These are phyloP conservation scores for Echinometra lucunter DNA, from an alignment of 53 echinoderm and acorn worm species.

Conservation along the genomic window DNA sequence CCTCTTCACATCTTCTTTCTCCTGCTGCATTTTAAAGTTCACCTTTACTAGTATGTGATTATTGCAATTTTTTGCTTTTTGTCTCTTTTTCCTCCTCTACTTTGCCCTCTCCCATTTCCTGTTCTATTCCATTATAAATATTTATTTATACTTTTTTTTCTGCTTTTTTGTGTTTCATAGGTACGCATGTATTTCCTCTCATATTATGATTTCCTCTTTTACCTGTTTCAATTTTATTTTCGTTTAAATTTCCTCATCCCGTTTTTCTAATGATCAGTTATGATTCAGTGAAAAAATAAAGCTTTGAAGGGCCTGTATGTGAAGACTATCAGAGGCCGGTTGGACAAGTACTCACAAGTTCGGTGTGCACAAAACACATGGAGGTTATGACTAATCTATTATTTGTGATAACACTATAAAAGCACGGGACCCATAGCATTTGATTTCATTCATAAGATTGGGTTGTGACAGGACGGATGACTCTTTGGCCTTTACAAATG, in stretches of 20 bases:
- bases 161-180: not conserved
- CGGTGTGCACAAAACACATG: constrained; percentile 19
- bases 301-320: not conserved
- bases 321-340: constrained; percentile 45
- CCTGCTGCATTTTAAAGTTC: no score
- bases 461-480: not conserved
- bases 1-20: no score
- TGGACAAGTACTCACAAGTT: not conserved
- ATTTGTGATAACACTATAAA: constrained; percentile 12
- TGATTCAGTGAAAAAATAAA: not conserved
- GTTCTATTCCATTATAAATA: not conserved
- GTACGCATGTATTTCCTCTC: not conserved
- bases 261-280: not conserved
- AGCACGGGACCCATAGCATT: not conserved
- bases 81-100: not conserved
- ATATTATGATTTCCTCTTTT: not conserved
- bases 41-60: no score
- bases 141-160: not conserved
- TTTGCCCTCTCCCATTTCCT: not conserved
- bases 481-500: not conserved
- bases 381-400: constrained; percentile 41
- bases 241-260: not conserved
- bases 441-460: constrained; percentile 40
- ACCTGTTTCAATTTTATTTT: not conserved
- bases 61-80: not conserved